Evolutionary conservation across 2,113 vertebrate species (phyloP).

Genomic region (Catagonus wagneri): DNA sequence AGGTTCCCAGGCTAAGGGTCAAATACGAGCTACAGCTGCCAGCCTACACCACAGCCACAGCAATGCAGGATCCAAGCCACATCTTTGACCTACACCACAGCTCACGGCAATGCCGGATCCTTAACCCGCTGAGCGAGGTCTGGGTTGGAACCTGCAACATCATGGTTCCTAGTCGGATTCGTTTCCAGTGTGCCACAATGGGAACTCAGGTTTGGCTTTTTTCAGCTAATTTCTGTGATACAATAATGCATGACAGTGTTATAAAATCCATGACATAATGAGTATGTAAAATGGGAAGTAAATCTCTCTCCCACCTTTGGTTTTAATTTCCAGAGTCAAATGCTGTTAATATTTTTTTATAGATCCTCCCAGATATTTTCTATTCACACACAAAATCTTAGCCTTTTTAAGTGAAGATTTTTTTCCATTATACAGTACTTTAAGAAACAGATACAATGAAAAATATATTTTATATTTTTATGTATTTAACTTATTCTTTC

Average conservation of each 20-base stretch:
- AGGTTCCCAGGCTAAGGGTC: no score
- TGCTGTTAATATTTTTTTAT: slow-evolving; percentile 14
- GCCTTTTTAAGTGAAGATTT: slow-evolving; percentile 33
- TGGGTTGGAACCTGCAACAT: no score
- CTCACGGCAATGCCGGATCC: no score
- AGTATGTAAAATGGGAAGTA: slow-evolving; percentile 14
- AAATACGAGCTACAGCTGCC: no score
- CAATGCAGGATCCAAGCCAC: no score
- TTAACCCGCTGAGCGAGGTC: no score
- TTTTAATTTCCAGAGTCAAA: slow-evolving; percentile 40
- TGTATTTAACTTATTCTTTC: slow-evolving; percentile 15
- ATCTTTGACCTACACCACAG: no score
- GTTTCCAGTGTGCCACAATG: no score
- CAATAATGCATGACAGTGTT: neutral
- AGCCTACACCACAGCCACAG: no score
- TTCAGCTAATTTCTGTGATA: slow-evolving; percentile 24
- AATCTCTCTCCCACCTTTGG: neutral
- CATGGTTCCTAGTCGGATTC: no score
- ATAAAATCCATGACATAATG: neutral
- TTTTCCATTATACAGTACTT: neutral
- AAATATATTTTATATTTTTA: slow-evolving; percentile 24
- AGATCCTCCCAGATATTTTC: slow-evolving; percentile 20
- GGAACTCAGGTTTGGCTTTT: neutral
- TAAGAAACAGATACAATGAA: neutral
- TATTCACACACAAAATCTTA: neutral